Evolutionary conservation across 1,140 invertebrate genomes (phyloP), one percentile per base, ranked within the genome.

Genomic region (Cotesia glomerata): DNA sequence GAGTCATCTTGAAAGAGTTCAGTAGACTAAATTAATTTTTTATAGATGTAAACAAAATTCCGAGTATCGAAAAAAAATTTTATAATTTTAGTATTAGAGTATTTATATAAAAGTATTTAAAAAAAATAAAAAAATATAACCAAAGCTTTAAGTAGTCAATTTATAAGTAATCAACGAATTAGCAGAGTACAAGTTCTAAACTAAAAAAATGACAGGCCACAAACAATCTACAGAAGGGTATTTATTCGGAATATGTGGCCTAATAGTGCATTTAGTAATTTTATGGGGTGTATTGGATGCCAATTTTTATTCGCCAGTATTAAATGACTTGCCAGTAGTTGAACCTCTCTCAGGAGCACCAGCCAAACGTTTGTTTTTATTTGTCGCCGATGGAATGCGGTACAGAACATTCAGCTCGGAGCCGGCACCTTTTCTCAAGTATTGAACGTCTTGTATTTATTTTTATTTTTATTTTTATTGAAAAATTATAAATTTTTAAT

Each of bases 321-420:
- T 86, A 68, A 72, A 78, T 69, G 76, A 77, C 71, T 74, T 92
- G 11, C 86, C 89, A 79, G 78, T 80, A 35, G 81, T 89, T 74
- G 74, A 80, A 63, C 77, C 84, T 75, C 85, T 88, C 9, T 74
- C 81, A 14, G 81, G 87, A 64, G 79, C 89, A 11, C 87, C 94
- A 0, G 93, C 96, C 0, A 92, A 93, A 80, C 88, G 95, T 74
- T 80, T 98, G 34, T 92, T 98, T 32, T 86, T 98, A 7, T 92
- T 98, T 84, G 91, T 96, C 34, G 93, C 94, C 13, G 97, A 98
- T 91, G 97, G 97, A 9, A 85, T 98, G 66, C 88, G 96, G 77
- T 95, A 93, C 58, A 93, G 96, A 81, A 93, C 93, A 35, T 94
- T 96, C 80, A 88, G 91, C 75, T 88, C 89, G 14, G 73, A 85